These are phyloP conservation scores for Cirrhinus molitorella DNA, from an alignment of 2,797 vertebrate species.

Conservation along the genomic window DNA sequence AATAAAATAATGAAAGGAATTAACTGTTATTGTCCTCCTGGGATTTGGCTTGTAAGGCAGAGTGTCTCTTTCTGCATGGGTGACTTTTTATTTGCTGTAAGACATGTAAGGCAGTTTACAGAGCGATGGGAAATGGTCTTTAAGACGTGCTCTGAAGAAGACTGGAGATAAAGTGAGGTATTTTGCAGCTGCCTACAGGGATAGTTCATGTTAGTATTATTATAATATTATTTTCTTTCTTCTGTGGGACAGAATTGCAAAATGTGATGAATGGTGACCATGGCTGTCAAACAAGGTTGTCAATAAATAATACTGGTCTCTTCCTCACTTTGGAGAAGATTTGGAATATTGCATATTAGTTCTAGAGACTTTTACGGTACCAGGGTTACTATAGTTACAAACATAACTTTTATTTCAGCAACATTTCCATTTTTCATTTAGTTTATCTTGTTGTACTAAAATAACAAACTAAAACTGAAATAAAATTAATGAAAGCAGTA, in stretches of 20 bases:
- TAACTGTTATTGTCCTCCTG: constrained; percentile 58
- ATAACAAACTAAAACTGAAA: too few relatives aligned
- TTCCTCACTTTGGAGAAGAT: background rate
- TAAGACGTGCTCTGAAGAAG: constrained; percentile 36
- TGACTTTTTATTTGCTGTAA: constrained; percentile 57
- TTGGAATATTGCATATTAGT: background rate
- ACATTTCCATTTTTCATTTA: too few relatives aligned
- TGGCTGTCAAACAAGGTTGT: background rate
- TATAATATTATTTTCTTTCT: background rate
- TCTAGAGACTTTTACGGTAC: background rate
- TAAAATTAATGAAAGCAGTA: too few relatives aligned
- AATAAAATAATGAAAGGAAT: constrained; percentile 72
- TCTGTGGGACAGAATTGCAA: background rate
- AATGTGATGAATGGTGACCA: background rate
- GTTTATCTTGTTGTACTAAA: too few relatives aligned
- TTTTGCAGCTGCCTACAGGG: constrained; percentile 36
- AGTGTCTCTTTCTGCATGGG: constrained; percentile 54
- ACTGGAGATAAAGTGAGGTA: constrained; percentile 20
- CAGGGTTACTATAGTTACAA: too few relatives aligned
- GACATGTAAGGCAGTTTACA: constrained; percentile 50
- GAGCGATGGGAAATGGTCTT: background rate
- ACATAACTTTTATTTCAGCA: too few relatives aligned
- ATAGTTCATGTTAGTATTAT: background rate
- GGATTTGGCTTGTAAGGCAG: constrained; percentile 51
- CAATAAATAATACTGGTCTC: background rate